A percentile compares a stretch with the other conserved stretches of the same genome.
phyloP scores from a whole-genome alignment of 1,140 invertebrate genomes.

The Lysiphlebus fabarum region DNA sequence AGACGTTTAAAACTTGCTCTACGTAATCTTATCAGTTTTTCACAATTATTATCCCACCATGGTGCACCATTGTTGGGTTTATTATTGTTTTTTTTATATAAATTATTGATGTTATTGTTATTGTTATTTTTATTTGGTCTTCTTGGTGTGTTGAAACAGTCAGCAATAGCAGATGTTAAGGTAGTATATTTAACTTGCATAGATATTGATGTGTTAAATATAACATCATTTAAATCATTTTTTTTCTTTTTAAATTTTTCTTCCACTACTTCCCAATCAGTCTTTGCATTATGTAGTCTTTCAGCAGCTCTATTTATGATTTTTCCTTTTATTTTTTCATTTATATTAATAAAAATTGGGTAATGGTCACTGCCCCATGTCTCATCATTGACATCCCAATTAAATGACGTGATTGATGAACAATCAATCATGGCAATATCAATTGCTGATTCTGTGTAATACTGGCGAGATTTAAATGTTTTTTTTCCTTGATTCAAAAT shows the following conservation, averaged over 20 bases:
- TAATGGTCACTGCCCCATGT: constrained; percentile 17
- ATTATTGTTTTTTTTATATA: neutral
- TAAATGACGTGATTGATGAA: neutral
- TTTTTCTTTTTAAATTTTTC: no score
- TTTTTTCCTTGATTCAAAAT: constrained; percentile 4
- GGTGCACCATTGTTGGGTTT: neutral
- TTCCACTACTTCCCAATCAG: neutral
- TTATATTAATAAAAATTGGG: constrained; percentile 1
- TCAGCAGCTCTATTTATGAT: neutral
- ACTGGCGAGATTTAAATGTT: neutral
- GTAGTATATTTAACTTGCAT: constrained; percentile 15
- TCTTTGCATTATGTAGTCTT: neutral
- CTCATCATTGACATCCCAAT: constrained; percentile 2
- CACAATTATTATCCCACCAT: no score
- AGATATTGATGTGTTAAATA: neutral
- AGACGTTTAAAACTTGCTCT: no score
- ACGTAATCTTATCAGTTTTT: no score
- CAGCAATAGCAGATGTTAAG: neutral
- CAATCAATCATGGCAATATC: constrained; percentile 7
- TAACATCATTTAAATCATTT: no score
- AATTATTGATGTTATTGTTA: neutral
- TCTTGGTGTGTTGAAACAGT: neutral
- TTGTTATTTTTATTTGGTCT: neutral
- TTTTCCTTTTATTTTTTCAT: neutral
- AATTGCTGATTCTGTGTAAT: constrained; percentile 3